A percentile compares a stretch with the other conserved stretches of the same genome.
Evolutionary conservation across 2,888 invertebrate species (phyloP).

Genomic region (Drosophila neutralis): DNA sequence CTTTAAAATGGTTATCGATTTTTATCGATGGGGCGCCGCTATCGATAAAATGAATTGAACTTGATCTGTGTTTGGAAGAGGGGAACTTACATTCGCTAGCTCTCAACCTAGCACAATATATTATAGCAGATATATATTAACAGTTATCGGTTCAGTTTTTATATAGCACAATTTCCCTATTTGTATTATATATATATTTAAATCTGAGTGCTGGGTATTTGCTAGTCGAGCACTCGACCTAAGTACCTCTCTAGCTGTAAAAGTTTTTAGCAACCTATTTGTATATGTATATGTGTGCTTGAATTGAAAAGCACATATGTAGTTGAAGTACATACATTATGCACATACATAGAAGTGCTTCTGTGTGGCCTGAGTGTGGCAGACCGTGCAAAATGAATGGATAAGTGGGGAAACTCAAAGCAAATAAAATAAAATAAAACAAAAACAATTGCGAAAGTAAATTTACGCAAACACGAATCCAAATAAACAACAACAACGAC

Average conservation of each 20-base stretch:
- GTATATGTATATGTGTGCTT: constrained; percentile 11
- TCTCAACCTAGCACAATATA: not conserved
- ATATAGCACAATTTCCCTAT: not conserved
- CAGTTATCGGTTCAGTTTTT: not conserved
- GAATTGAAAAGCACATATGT: not conserved
- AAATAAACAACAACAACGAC: constrained; percentile 58
- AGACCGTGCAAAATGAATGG: constrained; percentile 8
- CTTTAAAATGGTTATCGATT: not conserved
- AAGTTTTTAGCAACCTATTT: not conserved
- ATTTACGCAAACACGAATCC: constrained; percentile 56
- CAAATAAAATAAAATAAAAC: constrained; percentile 23
- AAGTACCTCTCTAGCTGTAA: not conserved
- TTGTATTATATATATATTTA: not conserved
- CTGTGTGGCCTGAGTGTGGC: not conserved
- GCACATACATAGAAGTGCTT: not conserved
- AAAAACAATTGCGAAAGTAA: constrained; percentile 36
- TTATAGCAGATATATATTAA: not conserved
- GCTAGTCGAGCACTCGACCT: not conserved
- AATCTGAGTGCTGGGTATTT: constrained; percentile 8
- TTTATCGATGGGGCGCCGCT: not conserved
- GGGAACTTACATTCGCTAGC: not conserved
- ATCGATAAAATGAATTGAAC: not conserved
- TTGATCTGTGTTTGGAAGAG: not conserved
- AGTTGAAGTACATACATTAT: not conserved
- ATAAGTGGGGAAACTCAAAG: constrained; percentile 9